Evolutionary conservation across 2,888 invertebrate genomes (phyloP), one percentile per base, ranked within the genome.

Genomic region (Clanis bilineata): DNA sequence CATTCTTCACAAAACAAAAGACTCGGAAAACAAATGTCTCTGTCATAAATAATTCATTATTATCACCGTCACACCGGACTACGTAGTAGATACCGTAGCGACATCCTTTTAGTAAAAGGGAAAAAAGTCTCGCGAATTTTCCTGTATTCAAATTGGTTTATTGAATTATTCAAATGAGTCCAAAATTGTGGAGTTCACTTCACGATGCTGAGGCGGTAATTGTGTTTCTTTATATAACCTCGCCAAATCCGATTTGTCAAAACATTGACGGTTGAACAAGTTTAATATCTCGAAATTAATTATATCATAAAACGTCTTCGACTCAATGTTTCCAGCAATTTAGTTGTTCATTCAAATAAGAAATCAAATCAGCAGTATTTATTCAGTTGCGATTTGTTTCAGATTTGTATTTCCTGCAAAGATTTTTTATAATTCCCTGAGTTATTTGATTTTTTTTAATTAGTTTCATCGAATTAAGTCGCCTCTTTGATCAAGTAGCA

Each of bases 81-180:
- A 21, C 18, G 9, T 15, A 3, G 10, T 25, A 47, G 25, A 43
- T 43, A 43, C 23, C 23, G 21, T 47, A 18, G 23, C 12, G 25
- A 23, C 12, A 39, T 18, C 12, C 1, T 38, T 45, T 18, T 58
- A 25, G 38, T 47, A 39, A 58, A 39, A 47, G 25, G 3, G 15
- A 58, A 57, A 36, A 45, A 45, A 23, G 7, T 45, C 25, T 58
- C 23, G 23, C 25, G 58, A 47, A 12, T 58, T 55, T 58, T 51
- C 55, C 18, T 58, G 56, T 58, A 58, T 58, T 61, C 61, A 61
- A 61, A 61, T 61, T 61, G 57, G 36, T 36, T 61, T 55, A 61
- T 57, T 39, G 58, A 56, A 56, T 61, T 61, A 61, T 61, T 61
- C 61, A 61, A 58, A 61, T 61, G 41, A 58, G 55, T 38, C 9